Conservation (phyloP, 2,797 vertebrate genomes). For the Heteromormyrus szaboi region DNA sequence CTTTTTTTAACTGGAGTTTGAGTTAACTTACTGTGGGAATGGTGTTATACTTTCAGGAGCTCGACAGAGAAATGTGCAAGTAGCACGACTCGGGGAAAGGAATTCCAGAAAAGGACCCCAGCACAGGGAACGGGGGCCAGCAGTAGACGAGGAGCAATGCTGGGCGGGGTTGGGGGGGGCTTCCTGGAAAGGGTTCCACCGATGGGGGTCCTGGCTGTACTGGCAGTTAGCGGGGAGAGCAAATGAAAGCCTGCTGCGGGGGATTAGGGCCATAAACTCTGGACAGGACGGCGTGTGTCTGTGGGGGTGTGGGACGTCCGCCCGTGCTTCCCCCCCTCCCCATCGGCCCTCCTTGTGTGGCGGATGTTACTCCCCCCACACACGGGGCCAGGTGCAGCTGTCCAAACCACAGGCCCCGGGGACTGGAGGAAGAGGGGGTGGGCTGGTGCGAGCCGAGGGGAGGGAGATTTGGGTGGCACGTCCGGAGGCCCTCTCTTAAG, state of each 20-base stretch:
- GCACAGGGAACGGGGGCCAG: slow-evolving; percentile 32
- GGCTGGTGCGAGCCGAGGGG: slow-evolving; percentile 48
- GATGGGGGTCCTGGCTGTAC: slow-evolving; percentile 11
- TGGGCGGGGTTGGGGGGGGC: slow-evolving; percentile 42
- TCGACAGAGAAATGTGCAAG: background rate
- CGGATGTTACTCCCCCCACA: slow-evolving; percentile 74
- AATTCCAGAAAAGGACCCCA: slow-evolving; percentile 24
- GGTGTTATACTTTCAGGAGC: background rate
- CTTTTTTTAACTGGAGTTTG: background rate
- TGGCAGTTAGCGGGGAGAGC: slow-evolving; percentile 38
- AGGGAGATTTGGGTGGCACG: slow-evolving; percentile 28
- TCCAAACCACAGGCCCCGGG: slow-evolving; percentile 67
- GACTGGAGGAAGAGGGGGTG: slow-evolving; percentile 52
- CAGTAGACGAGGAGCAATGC: slow-evolving; percentile 50
- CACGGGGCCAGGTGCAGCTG: slow-evolving; percentile 73
- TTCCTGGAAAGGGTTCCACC: slow-evolving; percentile 32
- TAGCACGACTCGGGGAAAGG: background rate
- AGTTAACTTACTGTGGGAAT: background rate
- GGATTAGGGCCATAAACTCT: slow-evolving; percentile 49
- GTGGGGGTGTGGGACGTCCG: slow-evolving; percentile 48
- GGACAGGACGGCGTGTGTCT: slow-evolving; percentile 49
- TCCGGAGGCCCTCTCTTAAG: slow-evolving; percentile 57
- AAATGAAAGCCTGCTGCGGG: slow-evolving; percentile 64
- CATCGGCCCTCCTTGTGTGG: slow-evolving; percentile 67
- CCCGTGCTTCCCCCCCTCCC: slow-evolving; percentile 16